These are phyloP conservation scores for Maniola jurtina DNA, from an alignment of 1,140 invertebrate species.

Conservation along the genomic window DNA sequence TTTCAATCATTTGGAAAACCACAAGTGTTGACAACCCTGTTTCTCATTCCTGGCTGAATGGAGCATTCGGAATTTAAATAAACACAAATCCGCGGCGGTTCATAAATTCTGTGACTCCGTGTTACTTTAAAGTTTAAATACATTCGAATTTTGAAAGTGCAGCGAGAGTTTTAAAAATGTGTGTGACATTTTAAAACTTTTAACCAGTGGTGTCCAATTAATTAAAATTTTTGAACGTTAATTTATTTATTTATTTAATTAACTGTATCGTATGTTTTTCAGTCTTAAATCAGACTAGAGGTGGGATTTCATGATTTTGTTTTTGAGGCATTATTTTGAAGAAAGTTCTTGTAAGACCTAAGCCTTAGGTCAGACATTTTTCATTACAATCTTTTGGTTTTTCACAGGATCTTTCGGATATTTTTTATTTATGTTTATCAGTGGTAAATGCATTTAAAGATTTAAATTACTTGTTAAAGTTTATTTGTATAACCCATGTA, in stretches of 20 bases:
- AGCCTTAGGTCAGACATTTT: no score
- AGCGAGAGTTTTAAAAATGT: neutral
- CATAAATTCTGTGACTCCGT: slow-evolving; percentile 5
- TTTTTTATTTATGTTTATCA: no score
- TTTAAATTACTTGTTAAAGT: no score
- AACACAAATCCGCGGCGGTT: slow-evolving; percentile 16
- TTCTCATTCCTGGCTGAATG: neutral
- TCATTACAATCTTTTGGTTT: no score
- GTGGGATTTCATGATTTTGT: no score
- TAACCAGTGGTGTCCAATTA: neutral
- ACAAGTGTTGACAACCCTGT: neutral
- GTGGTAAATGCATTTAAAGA: no score
- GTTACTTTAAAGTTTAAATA: slow-evolving; percentile 12
- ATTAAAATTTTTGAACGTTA: neutral
- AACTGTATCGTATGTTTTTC: neutral
- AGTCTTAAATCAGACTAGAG: no score
- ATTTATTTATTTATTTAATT: neutral
- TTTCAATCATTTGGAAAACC: neutral
- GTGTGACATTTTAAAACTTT: neutral
- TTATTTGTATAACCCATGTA: no score
- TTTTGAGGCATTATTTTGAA: no score
- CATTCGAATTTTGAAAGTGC: slow-evolving; percentile 5
- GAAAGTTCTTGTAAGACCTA: no score
- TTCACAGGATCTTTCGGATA: no score
- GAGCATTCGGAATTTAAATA: slow-evolving; percentile 12